These are phyloP conservation scores for Pseudococcus jackbeardsleyi DNA, from an alignment of 2,888 invertebrate species.

Conservation along the genomic window DNA sequence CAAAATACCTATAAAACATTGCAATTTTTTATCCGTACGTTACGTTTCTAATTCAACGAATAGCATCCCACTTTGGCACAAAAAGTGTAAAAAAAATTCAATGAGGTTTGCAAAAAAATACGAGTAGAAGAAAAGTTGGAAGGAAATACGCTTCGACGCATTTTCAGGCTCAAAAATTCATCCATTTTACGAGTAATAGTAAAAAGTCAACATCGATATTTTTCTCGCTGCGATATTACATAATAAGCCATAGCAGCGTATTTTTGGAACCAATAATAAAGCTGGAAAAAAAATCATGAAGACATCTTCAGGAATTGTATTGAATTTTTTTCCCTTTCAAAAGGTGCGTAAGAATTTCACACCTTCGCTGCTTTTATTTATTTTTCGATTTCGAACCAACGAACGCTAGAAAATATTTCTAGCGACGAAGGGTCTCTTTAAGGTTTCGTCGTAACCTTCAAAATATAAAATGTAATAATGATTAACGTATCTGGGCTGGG, in stretches of 20 bases:
- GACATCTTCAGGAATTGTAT: constrained; percentile 18
- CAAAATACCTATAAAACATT: too few relatives aligned
- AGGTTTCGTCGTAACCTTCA: neutral
- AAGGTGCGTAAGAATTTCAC: constrained; percentile 19
- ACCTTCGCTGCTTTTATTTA: constrained; percentile 11
- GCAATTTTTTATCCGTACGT: too few relatives aligned
- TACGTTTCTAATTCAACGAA: too few relatives aligned
- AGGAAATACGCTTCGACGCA: neutral
- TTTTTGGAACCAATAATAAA: constrained; percentile 50
- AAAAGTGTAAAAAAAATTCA: too few relatives aligned
- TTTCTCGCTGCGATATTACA: neutral
- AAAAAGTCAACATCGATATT: neutral
- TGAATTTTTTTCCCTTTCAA: constrained; percentile 18
- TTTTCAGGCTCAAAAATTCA: neutral
- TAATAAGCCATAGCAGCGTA: neutral
- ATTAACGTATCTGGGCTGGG: too few relatives aligned
- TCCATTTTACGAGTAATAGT: neutral
- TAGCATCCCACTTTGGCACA: too few relatives aligned
- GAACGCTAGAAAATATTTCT: neutral
- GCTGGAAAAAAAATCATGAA: constrained; percentile 36
- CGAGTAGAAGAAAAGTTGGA: neutral
- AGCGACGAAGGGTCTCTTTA: neutral
- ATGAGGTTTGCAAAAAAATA: too few relatives aligned
- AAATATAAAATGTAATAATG: neutral
- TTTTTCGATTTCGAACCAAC: neutral